Percentiles rank a stretch among this genome's conserved stretches.
Conservation (phyloP, 2,888 invertebrate genomes). For the Ochlodes sylvanus region DNA sequence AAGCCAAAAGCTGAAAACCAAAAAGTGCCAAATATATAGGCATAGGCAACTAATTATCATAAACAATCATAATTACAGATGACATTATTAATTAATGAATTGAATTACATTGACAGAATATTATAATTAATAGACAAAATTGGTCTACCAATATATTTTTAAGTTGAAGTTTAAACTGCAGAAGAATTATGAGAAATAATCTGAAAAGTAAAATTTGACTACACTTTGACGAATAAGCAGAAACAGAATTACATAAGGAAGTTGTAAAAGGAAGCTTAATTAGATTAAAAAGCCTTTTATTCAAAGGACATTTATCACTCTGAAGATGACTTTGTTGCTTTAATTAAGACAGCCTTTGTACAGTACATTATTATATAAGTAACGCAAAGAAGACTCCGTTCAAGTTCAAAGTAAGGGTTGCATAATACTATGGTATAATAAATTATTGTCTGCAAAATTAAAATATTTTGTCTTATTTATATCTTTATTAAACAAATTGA, state of each 20-base stretch:
- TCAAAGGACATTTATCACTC: conserved; percentile 26
- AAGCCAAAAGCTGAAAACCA: no score
- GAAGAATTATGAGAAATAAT: background rate
- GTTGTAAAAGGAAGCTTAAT: conserved; percentile 35
- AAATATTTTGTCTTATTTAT: no score
- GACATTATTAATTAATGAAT: no score
- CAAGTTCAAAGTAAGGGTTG: background rate
- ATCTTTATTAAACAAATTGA: no score
- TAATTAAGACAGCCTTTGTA: conserved; percentile 13
- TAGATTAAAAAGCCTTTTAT: conserved; percentile 31
- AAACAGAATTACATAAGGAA: conserved; percentile 32
- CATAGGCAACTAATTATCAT: no score
- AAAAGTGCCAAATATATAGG: no score
- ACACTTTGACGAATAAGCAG: conserved; percentile 27
- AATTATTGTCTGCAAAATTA: no score
- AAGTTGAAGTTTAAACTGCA: background rate
- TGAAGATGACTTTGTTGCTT: conserved; percentile 23
- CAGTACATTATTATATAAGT: background rate
- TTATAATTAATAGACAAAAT: background rate
- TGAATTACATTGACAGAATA: background rate
- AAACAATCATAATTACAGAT: no score
- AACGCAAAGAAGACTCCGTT: background rate
- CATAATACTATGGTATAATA: background rate
- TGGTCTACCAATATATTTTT: background rate
- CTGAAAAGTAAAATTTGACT: conserved; percentile 14